phyloP scores from a whole-genome alignment of 1,140 invertebrate genomes.

The Meteorus sp. region DNA sequence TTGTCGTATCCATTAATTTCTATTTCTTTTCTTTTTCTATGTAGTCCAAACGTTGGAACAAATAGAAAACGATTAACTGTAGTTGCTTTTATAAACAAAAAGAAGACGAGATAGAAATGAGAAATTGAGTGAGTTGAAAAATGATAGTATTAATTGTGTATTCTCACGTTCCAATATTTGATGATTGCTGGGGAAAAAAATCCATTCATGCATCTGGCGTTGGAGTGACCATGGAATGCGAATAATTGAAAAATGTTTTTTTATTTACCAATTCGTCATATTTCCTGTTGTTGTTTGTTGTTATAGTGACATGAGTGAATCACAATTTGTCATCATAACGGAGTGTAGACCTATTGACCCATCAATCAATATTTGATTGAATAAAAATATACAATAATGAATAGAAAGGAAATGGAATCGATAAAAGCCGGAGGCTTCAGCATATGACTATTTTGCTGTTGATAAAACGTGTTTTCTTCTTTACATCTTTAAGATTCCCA shows the following conservation, averaged over 20 bases:
- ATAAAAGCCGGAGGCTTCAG: background rate
- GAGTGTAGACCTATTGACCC: background rate
- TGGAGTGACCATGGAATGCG: no score
- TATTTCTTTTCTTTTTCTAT: constrained; percentile 9
- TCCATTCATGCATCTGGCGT: no score
- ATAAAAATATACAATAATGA: no score
- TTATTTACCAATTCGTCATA: background rate
- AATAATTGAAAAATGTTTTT: background rate
- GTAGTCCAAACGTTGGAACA: no score
- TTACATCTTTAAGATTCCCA: background rate
- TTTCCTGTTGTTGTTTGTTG: background rate
- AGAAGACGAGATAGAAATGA: no score
- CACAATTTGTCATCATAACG: background rate
- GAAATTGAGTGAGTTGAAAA: no score
- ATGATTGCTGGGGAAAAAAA: no score
- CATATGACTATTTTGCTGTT: background rate
- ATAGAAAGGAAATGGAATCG: background rate
- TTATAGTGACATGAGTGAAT: background rate
- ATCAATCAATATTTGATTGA: background rate
- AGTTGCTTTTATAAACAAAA: no score
- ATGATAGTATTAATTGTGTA: no score
- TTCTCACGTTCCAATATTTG: no score
- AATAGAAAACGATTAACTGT: no score
- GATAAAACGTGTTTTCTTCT: background rate
- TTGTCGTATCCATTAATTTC: constrained; percentile 39